Percentiles rank a stretch among this genome's conserved stretches.
phyloP scores from a whole-genome alignment of 2,797 vertebrate genomes.

The Enteromius fasciolatus region DNA sequence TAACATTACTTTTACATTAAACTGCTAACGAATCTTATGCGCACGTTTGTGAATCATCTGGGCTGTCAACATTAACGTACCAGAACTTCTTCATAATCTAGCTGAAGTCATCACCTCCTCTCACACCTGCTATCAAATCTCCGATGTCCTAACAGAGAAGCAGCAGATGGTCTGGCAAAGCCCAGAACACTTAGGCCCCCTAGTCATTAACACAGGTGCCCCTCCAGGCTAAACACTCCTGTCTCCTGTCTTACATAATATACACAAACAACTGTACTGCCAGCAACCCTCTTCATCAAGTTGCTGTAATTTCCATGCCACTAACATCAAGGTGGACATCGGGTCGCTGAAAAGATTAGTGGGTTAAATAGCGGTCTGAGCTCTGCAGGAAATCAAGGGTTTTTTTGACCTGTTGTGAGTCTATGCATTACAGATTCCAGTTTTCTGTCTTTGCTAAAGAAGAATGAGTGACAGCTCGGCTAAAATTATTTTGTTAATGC shows the following conservation, averaged over 20 bases:
- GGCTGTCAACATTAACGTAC: not conserved
- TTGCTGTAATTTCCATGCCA: not conserved
- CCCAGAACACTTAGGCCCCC: slow-evolving; percentile 6
- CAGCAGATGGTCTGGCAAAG: slow-evolving; percentile 35
- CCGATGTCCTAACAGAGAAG: slow-evolving; percentile 18
- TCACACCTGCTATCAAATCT: slow-evolving; percentile 7
- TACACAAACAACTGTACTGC: slow-evolving; percentile 20
- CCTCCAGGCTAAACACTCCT: not conserved
- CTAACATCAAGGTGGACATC: not conserved
- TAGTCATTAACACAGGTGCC: slow-evolving; percentile 41
- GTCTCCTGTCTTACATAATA: slow-evolving; percentile 12
- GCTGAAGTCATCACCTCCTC: slow-evolving; percentile 11
- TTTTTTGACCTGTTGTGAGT: slow-evolving; percentile 21
- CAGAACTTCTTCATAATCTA: not conserved
- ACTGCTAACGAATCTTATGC: not conserved
- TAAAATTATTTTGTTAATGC: not conserved
- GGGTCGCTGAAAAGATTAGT: not conserved
- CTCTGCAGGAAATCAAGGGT: not conserved
- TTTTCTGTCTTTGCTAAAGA: not conserved
- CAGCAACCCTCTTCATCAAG: not conserved
- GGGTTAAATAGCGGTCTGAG: slow-evolving; percentile 31
- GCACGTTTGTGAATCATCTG: slow-evolving; percentile 5
- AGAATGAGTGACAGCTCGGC: not conserved
- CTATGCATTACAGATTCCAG: slow-evolving; percentile 1
- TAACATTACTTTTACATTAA: not conserved